Base-by-base conservation (phyloP, 2,888 invertebrate species). In the Xestia ashworthii region DNA sequence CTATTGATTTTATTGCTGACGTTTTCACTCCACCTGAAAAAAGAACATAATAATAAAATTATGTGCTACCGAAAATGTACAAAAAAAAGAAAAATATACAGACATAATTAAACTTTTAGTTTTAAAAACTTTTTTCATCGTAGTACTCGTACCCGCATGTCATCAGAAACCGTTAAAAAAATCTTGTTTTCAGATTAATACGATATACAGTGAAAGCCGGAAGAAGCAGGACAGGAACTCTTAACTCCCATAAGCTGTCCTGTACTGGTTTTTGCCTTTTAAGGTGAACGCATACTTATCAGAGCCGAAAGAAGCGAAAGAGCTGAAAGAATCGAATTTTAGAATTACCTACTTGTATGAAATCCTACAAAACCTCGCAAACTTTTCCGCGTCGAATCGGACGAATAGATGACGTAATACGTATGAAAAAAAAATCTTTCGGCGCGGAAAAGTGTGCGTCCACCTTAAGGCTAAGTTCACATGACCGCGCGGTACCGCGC, bases 181-280 rank as follows among this genome's bases (percentile, higher is more conserved):
- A 50, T 50, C n/a, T 22, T 55, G 32, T 32, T 32, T 32, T 32
- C 32, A 32, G 32, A 32, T 32, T 32, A 32, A 32, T 32, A 32
- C 32, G 32, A 32, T 32, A 32, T 32, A 32, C 32, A 32, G 3
- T 32, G 32, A 32, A 32, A 32, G 32, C 32, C 32, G 32, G 32
- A 32, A 44, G 14, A 50, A 19, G 41, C 60, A 75, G 44, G 60
- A 76, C 60, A 75, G 44, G 60, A 76, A 62, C 50, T 50, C 14
- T 75, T 50, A 62, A 19, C 22, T 50, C n/a, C 16, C 6, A 11
- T 62, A 50, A 76, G 41, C 46, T 48, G 12, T 25, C 38, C 38
- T 8, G 14, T 38, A 32, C 32, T 4, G 5, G 8, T 0, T 22
- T 38, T 58, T 25, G 32, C 9, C 22, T 2, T 73, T 25, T 25